Conservation (phyloP, 2,797 vertebrate genomes). For the Mycteria americana region DNA sequence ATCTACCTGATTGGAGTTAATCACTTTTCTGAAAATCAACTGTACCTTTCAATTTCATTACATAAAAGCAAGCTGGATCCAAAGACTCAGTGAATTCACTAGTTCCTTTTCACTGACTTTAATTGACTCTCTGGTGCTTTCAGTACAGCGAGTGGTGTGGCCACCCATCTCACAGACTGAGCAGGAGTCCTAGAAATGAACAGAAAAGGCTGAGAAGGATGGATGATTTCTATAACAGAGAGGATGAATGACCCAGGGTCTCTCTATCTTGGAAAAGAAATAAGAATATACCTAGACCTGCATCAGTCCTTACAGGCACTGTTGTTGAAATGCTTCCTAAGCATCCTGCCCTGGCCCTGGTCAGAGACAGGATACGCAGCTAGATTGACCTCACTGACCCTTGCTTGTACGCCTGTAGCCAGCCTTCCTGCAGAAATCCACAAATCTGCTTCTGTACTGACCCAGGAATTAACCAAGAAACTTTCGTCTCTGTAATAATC, state of each 20-base stretch:
- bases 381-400: not conserved
- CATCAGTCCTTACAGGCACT: not conserved
- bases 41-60: constrained; percentile 16
- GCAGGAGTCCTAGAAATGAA: not conserved
- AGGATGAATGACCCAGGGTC: not conserved
- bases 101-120: not conserved
- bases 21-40: constrained; percentile 22
- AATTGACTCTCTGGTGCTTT: not conserved
- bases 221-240: not conserved
- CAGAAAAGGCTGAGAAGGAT: not conserved
- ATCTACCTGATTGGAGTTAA: constrained; percentile 22
- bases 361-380: not conserved
- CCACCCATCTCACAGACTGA: not conserved
- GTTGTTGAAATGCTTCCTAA: not conserved
- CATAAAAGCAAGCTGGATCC: constrained; percentile 6
- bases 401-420: not conserved
- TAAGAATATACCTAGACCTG: not conserved
- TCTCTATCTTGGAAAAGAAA: not conserved
- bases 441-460: not conserved
- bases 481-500: not conserved
- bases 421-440: not conserved
- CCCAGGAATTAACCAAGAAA: not conserved
- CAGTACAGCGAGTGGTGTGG: not conserved
- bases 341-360: not conserved
- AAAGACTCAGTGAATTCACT: not conserved